phyloP scores from a whole-genome alignment of 2,797 vertebrate species.

The Mormyrus proboscirostris region DNA sequence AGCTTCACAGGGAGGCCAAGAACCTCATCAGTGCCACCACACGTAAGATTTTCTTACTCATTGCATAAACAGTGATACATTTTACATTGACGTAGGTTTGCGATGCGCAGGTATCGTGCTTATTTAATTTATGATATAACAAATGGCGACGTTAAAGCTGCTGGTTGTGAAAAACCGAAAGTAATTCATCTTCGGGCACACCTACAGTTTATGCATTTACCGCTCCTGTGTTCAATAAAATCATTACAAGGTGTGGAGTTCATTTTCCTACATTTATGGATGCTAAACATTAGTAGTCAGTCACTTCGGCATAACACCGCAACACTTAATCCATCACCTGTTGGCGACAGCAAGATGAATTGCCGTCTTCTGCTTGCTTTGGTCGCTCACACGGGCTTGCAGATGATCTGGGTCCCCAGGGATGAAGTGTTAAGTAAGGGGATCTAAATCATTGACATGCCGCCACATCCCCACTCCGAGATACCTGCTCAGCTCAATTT shows the following conservation, averaged over 20 bases:
- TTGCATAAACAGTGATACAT: neutral
- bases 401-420: neutral
- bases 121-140: neutral
- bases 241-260: neutral
- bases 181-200: neutral
- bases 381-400: neutral
- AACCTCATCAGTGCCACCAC: slow-evolving; percentile 91
- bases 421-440: neutral
- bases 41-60: slow-evolving; percentile 66
- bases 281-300: neutral
- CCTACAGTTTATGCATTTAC: neutral
- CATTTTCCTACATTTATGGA: neutral
- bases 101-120: neutral
- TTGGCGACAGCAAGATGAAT: neutral
- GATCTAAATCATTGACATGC: neutral
- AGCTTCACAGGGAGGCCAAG: slow-evolving; percentile 94
- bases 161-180: neutral
- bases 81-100: neutral
- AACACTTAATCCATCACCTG: neutral
- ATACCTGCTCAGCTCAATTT: neutral
- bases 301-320: neutral
- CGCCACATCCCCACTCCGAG: neutral
- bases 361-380: neutral
- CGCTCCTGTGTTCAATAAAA: neutral
- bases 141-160: neutral